A percentile compares a stretch with the other conserved stretches of the same genome.
phyloP scores from a whole-genome alignment of 2,113 vertebrate species.

The Chaetodon trifascialis region DNA sequence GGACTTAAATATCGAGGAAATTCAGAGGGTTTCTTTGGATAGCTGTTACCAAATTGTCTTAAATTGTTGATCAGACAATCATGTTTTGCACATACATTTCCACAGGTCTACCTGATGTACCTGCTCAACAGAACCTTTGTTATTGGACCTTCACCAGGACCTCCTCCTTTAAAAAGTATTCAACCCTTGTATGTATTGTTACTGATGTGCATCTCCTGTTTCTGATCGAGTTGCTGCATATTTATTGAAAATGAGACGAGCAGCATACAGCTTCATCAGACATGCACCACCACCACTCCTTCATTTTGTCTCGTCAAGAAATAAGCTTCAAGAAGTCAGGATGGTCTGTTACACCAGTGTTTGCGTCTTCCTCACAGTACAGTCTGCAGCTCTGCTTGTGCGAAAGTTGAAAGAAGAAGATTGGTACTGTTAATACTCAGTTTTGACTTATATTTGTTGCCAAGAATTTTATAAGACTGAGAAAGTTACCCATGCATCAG shows the following conservation, averaged over 20 bases:
- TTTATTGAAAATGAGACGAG: slow-evolving; percentile 73
- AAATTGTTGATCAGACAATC: slow-evolving; percentile 63
- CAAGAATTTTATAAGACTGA: neutral
- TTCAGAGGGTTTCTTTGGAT: slow-evolving; percentile 13
- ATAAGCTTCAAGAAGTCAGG: slow-evolving; percentile 45
- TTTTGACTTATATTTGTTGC: neutral
- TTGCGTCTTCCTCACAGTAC: slow-evolving; percentile 7
- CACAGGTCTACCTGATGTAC: slow-evolving; percentile 27
- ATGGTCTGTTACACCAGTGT: slow-evolving; percentile 16
- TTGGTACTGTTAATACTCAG: neutral
- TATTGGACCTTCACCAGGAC: neutral
- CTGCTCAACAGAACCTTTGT: slow-evolving; percentile 19
- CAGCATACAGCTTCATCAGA: slow-evolving; percentile 7
- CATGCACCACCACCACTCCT: neutral
- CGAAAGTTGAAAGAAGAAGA: neutral
- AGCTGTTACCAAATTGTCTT: slow-evolving; percentile 59
- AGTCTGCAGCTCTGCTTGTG: slow-evolving; percentile 22
- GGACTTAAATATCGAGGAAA: neutral
- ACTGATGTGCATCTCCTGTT: slow-evolving; percentile 26
- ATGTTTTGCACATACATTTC: slow-evolving; percentile 70
- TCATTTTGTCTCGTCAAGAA: slow-evolving; percentile 30
- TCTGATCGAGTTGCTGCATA: slow-evolving; percentile 57
- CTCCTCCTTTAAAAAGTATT: slow-evolving; percentile 22
- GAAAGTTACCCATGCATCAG: neutral
- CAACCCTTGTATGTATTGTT: slow-evolving; percentile 32